Base-by-base conservation (phyloP, 2,888 invertebrate species). In the Agrochola macilenta region DNA sequence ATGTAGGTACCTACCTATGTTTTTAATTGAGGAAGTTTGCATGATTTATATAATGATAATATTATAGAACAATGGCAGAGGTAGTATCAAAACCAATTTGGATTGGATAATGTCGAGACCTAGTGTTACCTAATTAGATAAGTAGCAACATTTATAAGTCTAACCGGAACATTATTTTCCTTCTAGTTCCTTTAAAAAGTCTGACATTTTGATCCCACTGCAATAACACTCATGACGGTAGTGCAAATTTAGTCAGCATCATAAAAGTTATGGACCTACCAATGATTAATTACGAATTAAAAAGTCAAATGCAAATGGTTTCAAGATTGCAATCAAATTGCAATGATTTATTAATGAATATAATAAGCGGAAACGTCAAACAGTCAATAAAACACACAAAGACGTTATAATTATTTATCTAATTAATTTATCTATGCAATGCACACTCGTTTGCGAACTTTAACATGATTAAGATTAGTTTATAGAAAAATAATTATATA, bases 361-460 rank as follows among this genome's bases (percentile, higher is more conserved):
- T 84, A 79, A 60, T 54, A 12, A 69, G 23, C 26, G 69, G 69
- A 79, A 73, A 79, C 49, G 39, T 69, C 64, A 69, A 61, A 49
- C 66, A 35, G 14, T 23, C 81, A 80, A 61, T 58, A 39, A 83
- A 78, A 57, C 39, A 79, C 57, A 69, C 39, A 49, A 60, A 72
- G 64, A 63, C 30, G 58, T 43, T 52, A 49, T 17, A 43, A 81
- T 61, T 14, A 61, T 52, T 52, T 66, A 52, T 71, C 14, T 20
- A 43, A 66, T 60, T 43, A 54, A 60, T 76, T 23, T 43, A 58
- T 39, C 54, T 54, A 76, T 52, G 17, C 35, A 39, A 76, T 52
- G 14, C 46, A 46, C 20, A 39, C n/a, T n/a, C 23, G 12, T 60
- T 30, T 66, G 60, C 49, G 54, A 63, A 69, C 39, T 63, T 54